Base-by-base conservation (phyloP, 2,888 invertebrate genomes). In the Chromoteleia sp. region DNA sequence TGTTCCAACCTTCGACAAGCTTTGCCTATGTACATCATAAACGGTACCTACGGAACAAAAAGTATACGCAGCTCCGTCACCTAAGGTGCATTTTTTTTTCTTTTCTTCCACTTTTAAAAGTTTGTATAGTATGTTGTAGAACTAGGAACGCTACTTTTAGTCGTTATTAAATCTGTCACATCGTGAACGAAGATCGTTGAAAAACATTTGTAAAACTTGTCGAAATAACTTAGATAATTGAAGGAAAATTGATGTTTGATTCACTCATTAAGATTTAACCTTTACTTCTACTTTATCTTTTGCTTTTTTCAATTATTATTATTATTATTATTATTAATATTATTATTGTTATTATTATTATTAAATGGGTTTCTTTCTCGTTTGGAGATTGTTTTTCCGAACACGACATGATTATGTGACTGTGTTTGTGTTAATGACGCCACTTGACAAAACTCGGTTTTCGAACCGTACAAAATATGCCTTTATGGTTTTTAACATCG, bases 391-490 rank as follows among this genome's bases (percentile, higher is more conserved):
- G n/a, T n/a, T 36, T 45, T 52, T 58, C 25, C 65, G 63, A 71
- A 71, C 71, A 33, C 71, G 43, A 58, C 58, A 15, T 67, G 43
- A 59, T 52, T 65, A 17, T 61, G 43, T 76, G 29, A 52, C 7
- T 68, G 50, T 65, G 30, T 52, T 59, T 77, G 52, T 63, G 36
- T 71, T 48, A 70, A 50, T 65, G 39, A 73, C 43, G 36, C 19
- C 61, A 19, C 15, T 71, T 39, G 71, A 78, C 68, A 71, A 65
- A 75, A 74, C 19, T 65, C 50, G 81, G 59, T 39, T 41, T 54
- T 15, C 81, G 71, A 83, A 80, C 85, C 83, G 85, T 86, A 87
- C 85, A 87, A 87, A 87, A 87, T 87, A 87, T 84, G 81, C 74
- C 77, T 84, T 84, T 52, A 56, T 54, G 56, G n/a, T 63, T 76